Evolutionary conservation across 2,888 invertebrate species (phyloP).

Genomic region (Rhorus exstirpatorius): DNA sequence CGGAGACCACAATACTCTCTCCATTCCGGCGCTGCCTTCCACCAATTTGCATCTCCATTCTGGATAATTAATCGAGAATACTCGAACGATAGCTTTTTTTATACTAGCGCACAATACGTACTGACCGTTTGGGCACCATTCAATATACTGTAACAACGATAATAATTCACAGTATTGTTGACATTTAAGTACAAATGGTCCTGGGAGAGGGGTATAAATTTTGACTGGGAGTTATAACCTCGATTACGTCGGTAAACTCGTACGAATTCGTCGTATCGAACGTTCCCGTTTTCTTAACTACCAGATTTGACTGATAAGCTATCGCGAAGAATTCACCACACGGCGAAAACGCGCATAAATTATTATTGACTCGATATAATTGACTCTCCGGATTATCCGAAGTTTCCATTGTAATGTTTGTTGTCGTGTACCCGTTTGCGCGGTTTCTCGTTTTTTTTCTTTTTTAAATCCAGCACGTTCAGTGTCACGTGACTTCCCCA

Average conservation of each 20-base stretch:
- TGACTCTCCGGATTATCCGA: conserved; percentile 30
- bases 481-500: too few species aligned
- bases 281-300: conserved; percentile 76
- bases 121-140: conserved; percentile 84
- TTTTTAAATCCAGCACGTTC: too few species aligned
- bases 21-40: conserved; percentile 87
- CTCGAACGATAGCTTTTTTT: conserved; percentile 82
- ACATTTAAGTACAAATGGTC: too few species aligned
- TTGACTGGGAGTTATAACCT: conserved; percentile 80
- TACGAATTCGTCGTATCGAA: conserved; percentile 76
- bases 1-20: conserved; percentile 86
- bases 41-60: conserved; percentile 88
- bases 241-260: conserved; percentile 79
- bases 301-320: conserved; percentile 79
- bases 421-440: conserved; percentile 7
- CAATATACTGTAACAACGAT: conserved; percentile 78
- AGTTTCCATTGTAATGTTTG: conserved; percentile 42
- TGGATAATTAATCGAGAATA: conserved; percentile 86
- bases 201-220: too few species aligned
- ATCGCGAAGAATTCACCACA: conserved; percentile 79
- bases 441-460: conserved; percentile 30
- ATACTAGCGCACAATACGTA: conserved; percentile 82
- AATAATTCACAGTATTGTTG: neutral
- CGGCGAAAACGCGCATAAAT: conserved; percentile 79
- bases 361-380: conserved; percentile 76